These are phyloP conservation scores for Tragelaphus imberbis DNA, from an alignment of 2,113 vertebrate genomes.

Conservation along the genomic window DNA sequence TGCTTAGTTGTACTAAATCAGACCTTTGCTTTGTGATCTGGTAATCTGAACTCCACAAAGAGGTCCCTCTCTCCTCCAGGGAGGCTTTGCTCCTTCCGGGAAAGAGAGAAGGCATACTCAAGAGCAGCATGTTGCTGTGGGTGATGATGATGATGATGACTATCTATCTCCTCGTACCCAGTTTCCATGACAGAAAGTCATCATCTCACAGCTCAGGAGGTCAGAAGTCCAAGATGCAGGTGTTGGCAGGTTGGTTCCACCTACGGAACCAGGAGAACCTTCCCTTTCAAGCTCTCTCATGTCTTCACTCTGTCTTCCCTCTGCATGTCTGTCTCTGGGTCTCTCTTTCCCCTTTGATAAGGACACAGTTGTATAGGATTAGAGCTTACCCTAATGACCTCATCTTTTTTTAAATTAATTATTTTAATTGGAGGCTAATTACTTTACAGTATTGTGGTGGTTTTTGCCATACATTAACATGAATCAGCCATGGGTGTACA, in stretches of 20 bases:
- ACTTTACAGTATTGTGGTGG: background rate
- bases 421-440: background rate
- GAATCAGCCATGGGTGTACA: background rate
- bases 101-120: background rate
- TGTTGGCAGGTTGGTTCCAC: background rate
- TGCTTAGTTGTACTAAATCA: background rate
- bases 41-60: background rate
- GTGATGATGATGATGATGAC: background rate
- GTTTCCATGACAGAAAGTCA: background rate
- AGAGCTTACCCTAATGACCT: background rate
- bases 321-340: background rate
- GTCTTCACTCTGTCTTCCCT: background rate
- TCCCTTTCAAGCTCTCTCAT: background rate
- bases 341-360: background rate
- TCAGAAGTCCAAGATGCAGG: background rate
- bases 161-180: background rate
- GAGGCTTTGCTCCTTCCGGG: background rate
- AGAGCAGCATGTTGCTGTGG: background rate
- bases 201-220: background rate
- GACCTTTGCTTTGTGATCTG: rapidly evolving
- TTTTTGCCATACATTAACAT: background rate
- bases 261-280: background rate
- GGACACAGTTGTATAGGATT: background rate
- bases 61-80: background rate
- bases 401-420: background rate